Conservation (phyloP, 2,888 invertebrate species). For the Dolichomitus sp. region DNA sequence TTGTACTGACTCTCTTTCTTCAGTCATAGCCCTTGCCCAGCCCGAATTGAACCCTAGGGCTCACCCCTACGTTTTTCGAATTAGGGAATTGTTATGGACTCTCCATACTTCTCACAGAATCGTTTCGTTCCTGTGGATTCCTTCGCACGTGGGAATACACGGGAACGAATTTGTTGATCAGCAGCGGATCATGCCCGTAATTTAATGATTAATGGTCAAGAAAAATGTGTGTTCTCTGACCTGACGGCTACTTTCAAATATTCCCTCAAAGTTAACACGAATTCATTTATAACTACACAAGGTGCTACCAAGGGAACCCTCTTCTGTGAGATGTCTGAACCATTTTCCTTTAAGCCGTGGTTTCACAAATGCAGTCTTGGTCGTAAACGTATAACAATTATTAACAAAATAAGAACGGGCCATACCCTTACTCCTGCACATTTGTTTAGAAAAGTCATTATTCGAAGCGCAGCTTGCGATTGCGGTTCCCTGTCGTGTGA, state of each 20-base stretch:
- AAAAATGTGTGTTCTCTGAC: not conserved
- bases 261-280: not conserved
- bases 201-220: not conserved
- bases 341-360: not conserved
- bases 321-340: not conserved
- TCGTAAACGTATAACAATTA: not conserved
- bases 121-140: no score
- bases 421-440: no score
- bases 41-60: no score
- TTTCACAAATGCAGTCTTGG: not conserved
- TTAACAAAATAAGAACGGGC: not conserved
- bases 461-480: not conserved
- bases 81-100: not conserved
- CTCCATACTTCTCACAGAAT: no score
- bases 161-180: constrained; percentile 24
- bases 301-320: not conserved
- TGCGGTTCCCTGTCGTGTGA: no score
- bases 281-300: not conserved
- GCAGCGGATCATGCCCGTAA: constrained; percentile 10
- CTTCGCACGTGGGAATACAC: not conserved
- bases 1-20: constrained; percentile 10
- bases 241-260: no score
- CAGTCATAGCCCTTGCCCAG: not conserved
- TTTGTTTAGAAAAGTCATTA: not conserved
- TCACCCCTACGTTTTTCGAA: not conserved